Evolutionary conservation across 2,888 invertebrate species (phyloP), one percentile per base, ranked within the genome.

Genomic region (Pristionchus mayeri): DNA sequence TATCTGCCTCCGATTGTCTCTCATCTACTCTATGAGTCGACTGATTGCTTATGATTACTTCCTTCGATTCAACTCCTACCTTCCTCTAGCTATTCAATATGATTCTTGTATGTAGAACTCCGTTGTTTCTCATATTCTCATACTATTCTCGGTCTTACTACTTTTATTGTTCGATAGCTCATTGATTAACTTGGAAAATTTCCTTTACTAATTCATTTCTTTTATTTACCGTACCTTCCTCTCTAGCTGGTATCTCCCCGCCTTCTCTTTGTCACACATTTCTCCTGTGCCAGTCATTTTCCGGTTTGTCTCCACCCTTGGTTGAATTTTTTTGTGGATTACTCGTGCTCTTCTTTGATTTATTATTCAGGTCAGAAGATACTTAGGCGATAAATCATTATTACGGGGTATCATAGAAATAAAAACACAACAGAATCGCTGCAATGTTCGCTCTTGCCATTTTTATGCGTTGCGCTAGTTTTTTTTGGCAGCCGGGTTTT

Each of bases 11-110:
- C 83, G 83, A 21, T 16, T 83, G 13, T 71, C 71, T 18, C 37
- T 83, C 6, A n/a, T 71, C 71, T 50, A 37, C 24, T 24, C 27
- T 24, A 67, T 83, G 67, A 37, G 21, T 71, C 67, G 83, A 50
- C 37, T 83, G 24, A 52, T 83, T 16, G 50, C 52, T 7, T 71
- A 50, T 21, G 83, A 83, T 34, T 83, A 83, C 40, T 50, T 71
- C 52, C 71, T 83, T 34, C 50, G 83, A 48, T 34, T 83, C 71
- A 83, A 83, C 37, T 83, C 83, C 7, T 27, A 30, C 30, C 54
- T 83, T 18, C 83, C 83, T 48, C 21, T 24, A 18, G 34, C 52
- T 13, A 52, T 79, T 54, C 52, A 54, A 54, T 30, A 9, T 2
- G 37, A 79, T 76, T 16, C 76, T 11, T 27, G 27, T 18, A 6